phyloP scores from a whole-genome alignment of 2,113 vertebrate genomes.

The Eonycteris spelaea region DNA sequence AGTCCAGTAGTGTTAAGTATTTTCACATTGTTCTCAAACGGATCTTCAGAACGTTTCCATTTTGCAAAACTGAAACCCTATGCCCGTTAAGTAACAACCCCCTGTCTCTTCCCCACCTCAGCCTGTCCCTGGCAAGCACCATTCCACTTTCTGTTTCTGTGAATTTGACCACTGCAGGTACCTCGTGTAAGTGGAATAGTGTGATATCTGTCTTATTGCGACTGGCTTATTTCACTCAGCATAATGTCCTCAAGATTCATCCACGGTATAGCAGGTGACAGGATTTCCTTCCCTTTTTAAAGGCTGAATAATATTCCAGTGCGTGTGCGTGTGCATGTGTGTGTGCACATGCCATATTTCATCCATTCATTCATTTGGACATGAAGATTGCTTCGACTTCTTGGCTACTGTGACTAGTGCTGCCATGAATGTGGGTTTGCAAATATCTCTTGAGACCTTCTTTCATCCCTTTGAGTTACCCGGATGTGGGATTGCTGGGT shows the following conservation, averaged over 20 bases:
- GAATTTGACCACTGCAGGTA: not conserved
- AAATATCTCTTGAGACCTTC: not conserved
- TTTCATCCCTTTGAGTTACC: not conserved
- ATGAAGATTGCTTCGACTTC: not conserved
- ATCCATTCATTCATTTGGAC: too few relatives aligned
- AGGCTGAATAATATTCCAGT: not conserved
- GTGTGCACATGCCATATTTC: not conserved
- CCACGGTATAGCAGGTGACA: not conserved
- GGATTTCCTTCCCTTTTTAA: not conserved
- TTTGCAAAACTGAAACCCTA: not conserved
- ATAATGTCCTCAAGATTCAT: not conserved
- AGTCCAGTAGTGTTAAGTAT: not conserved
- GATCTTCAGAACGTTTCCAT: not conserved
- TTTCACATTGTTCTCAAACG: not conserved
- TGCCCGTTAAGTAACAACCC: not conserved
- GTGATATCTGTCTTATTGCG: not conserved
- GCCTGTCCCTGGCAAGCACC: fast-evolving
- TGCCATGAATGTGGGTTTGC: not conserved
- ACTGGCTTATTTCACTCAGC: not conserved
- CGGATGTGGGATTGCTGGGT: not conserved
- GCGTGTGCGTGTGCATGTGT: fast-evolving
- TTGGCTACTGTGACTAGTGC: not conserved
- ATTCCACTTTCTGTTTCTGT: not conserved
- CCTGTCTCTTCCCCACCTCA: not conserved
- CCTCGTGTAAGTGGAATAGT: not conserved